Percentiles rank a stretch among this genome's conserved stretches.
Conservation (phyloP, 2,888 invertebrate genomes). For the Idaea aversata region DNA sequence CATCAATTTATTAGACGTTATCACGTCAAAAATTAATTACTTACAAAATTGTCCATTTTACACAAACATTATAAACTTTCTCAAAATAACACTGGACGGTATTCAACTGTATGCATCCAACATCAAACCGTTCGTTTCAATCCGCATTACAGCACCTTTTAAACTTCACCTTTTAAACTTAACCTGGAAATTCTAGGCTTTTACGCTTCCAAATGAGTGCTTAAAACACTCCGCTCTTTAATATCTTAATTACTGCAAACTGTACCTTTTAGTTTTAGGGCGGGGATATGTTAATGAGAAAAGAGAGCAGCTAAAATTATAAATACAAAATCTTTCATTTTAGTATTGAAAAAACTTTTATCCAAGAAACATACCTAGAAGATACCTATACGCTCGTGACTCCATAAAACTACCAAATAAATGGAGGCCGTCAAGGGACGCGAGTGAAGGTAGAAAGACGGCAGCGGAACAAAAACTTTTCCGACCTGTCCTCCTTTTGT, state of each 20-base stretch:
- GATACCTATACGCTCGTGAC: too few species aligned
- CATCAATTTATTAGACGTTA: too few species aligned
- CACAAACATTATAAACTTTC: too few species aligned
- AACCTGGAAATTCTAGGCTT: slow-evolving; percentile 27
- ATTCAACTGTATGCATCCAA: neutral
- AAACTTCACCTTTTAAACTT: slow-evolving; percentile 12
- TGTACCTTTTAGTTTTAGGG: slow-evolving; percentile 21
- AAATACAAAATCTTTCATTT: neutral
- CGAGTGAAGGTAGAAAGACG: too few species aligned
- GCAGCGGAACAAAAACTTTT: too few species aligned
- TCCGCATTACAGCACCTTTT: neutral
- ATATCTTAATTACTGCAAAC: slow-evolving; percentile 32
- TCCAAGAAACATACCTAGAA: too few species aligned
- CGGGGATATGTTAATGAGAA: neutral
- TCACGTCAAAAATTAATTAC: too few species aligned
- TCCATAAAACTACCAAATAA: too few species aligned
- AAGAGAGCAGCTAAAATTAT: neutral
- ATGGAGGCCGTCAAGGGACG: too few species aligned
- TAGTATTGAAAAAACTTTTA: too few species aligned
- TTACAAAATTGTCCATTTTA: too few species aligned
- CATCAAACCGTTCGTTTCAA: neutral
- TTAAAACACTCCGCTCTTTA: slow-evolving; percentile 30
- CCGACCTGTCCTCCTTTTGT: too few species aligned
- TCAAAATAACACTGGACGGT: neutral
- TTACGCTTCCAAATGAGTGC: slow-evolving; percentile 27